phyloP scores from a whole-genome alignment of 2,888 invertebrate species.

The Tridacna crocea region DNA sequence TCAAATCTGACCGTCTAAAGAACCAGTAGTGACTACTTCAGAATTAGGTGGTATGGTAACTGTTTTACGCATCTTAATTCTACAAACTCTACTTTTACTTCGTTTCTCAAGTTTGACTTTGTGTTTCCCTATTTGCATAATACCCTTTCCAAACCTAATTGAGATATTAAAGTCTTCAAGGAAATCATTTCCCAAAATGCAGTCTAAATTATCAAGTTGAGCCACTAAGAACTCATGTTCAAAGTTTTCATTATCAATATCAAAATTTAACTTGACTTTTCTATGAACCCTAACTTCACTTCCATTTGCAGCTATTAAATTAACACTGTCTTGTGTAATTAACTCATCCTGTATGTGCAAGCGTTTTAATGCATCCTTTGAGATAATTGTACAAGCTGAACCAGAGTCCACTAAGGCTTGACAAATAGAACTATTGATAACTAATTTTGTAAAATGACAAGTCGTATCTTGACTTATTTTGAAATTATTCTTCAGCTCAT shows the following conservation, averaged over 20 bases:
- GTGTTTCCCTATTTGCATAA: constrained; percentile 11
- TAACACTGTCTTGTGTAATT: neutral
- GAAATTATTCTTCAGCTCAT: neutral
- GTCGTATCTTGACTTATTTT: neutral
- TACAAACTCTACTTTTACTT: constrained; percentile 5
- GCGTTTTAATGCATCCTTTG: neutral
- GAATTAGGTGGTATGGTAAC: constrained; percentile 4
- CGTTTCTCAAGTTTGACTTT: constrained; percentile 13
- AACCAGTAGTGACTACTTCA: constrained; percentile 5
- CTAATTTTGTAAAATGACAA: constrained; percentile 11
- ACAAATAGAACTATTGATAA: neutral
- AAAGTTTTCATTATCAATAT: constrained; percentile 25
- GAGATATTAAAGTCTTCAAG: constrained; percentile 39
- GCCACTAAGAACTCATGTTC: constrained; percentile 45
- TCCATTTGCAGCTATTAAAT: constrained; percentile 37
- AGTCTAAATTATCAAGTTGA: constrained; percentile 37
- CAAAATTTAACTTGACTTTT: constrained; percentile 29
- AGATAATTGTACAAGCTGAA: neutral
- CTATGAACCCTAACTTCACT: constrained; percentile 25
- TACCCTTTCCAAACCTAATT: constrained; percentile 34
- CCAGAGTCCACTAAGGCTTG: constrained; percentile 14
- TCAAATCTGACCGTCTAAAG: neutral
- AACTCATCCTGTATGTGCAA: neutral
- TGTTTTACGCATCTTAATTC: constrained; percentile 2
- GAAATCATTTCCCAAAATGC: constrained; percentile 54